These are phyloP conservation scores for Acropora tenuis DNA, from an alignment of 64 coral and sea anemone species.

Conservation along the genomic window DNA sequence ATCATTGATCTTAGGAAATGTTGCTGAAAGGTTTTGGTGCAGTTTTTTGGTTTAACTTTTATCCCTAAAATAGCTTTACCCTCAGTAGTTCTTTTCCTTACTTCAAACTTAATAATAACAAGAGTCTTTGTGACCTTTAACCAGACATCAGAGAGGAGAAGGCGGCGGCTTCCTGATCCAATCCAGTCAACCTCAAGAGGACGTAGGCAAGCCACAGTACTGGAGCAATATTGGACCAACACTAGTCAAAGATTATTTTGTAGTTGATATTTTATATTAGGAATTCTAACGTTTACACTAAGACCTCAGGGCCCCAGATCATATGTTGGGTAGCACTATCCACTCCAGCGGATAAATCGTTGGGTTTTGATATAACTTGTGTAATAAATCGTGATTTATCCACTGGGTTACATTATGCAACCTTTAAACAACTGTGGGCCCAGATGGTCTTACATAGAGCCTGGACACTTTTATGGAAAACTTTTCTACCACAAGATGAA, in stretches of 20 bases:
- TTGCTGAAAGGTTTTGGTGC: too few relatives aligned
- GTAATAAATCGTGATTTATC: too few relatives aligned
- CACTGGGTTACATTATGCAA: too few relatives aligned
- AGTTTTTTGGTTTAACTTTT: too few relatives aligned
- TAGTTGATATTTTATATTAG: conserved; percentile 24
- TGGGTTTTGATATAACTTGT: too few relatives aligned
- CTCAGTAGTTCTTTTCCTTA: neutral
- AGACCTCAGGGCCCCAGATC: too few relatives aligned
- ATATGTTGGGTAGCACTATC: too few relatives aligned
- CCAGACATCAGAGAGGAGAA: conserved; percentile 41
- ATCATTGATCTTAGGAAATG: too few relatives aligned
- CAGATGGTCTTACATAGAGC: neutral
- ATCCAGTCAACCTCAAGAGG: neutral
- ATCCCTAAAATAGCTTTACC: neutral
- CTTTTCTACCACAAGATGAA: conserved; percentile 31
- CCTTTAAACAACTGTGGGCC: too few relatives aligned
- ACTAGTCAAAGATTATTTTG: neutral
- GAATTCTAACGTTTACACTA: neutral
- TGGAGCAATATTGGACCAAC: conserved; percentile 13
- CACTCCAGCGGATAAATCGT: too few relatives aligned
- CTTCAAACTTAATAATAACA: neutral
- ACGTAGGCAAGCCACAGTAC: neutral
- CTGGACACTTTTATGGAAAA: neutral
- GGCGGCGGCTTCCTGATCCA: conserved; percentile 23
- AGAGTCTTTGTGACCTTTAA: conserved; percentile 45